A percentile compares a stretch with the other conserved stretches of the same genome.
These are phyloP conservation scores for Synergus umbraculus DNA, from an alignment of 2,888 invertebrate species.

Conservation along the genomic window DNA sequence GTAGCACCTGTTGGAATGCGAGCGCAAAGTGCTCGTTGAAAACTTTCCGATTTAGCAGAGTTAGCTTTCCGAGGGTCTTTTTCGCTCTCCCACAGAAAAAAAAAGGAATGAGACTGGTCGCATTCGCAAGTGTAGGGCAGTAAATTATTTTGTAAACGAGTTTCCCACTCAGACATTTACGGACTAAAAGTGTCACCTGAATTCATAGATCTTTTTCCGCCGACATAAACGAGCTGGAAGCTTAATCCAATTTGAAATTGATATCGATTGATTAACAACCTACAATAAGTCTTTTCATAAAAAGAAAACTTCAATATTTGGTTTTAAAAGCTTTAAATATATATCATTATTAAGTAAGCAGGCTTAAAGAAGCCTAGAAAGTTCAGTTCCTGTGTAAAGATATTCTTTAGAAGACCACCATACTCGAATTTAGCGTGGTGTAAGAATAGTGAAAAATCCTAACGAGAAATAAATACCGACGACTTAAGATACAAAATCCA, in stretches of 20 bases:
- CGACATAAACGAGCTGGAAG: not conserved
- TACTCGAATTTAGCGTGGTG: not conserved
- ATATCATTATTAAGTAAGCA: not conserved
- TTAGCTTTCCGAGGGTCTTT: conserved; percentile 26
- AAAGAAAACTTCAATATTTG: no score
- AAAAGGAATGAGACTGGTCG: not conserved
- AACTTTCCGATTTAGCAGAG: conserved; percentile 53
- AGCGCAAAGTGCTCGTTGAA: conserved; percentile 51
- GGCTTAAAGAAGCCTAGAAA: not conserved
- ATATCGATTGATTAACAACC: not conserved
- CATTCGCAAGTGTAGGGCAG: conserved; percentile 19
- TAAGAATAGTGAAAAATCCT: conserved; percentile 13
- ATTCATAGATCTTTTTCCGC: not conserved
- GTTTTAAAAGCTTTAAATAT: no score
- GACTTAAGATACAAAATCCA: conserved; percentile 4
- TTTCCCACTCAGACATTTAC: conserved; percentile 24
- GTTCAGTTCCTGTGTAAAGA: not conserved
- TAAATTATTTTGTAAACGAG: conserved; percentile 39
- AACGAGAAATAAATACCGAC: conserved; percentile 24
- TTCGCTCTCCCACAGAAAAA: not conserved
- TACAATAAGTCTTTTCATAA: not conserved
- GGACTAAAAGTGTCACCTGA: conserved; percentile 22
- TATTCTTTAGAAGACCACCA: not conserved
- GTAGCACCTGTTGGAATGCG: conserved; percentile 58
- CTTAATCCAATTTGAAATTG: not conserved